Base-by-base conservation (phyloP, 2,888 invertebrate genomes). In the Dione juno region DNA sequence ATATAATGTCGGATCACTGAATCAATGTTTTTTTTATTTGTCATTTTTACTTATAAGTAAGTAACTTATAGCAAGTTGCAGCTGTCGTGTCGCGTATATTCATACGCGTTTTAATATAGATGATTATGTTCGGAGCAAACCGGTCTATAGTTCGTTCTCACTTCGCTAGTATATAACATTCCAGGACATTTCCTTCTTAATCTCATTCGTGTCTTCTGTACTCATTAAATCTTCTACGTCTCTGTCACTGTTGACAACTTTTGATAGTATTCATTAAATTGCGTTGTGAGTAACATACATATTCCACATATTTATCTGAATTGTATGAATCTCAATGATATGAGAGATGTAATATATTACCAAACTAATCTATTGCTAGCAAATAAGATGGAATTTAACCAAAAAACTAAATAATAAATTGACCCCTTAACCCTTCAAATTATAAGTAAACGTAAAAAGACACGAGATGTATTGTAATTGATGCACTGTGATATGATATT, bases 401-500 rank as follows among this genome's bases (percentile, higher is more conserved):
- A 58, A 58, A 58, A 45, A 45, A n/a, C 9, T n/a, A 2, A 28
- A 6, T 61, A 43, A 43, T 63, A 8, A 14, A 21, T 53, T 61
- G 14, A n/a, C n/a, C 3, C n/a, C n/a, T 57, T 40, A 52, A 21
- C 48, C 21, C 19, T 52, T 52, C 52, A 52, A 52, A 52, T 52
- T 52, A 13, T 53, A 58, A 43, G 21, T 41, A 21, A 58, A 13
- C 41, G 35, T 59, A 57, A 37, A 58, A 69, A 72, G 70, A 78
- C 75, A 74, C 73, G 67, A 70, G n/a, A 75, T 65, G 73, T 77
- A 64, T 70, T 72, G 61, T 70, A 71, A 71, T 37, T 53, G 63
- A 74, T 74, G 77, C 77, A 75, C 78, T 78, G 78, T 79, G 78
- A 78, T 78, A 76, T 69, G 48, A 65, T 67, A n/a, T 16, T 57